Percentiles rank a stretch among this genome's conserved stretches.
Evolutionary conservation across 2,797 vertebrate genomes (phyloP).

Genomic region (Tokudaia tokunoshimensis): DNA sequence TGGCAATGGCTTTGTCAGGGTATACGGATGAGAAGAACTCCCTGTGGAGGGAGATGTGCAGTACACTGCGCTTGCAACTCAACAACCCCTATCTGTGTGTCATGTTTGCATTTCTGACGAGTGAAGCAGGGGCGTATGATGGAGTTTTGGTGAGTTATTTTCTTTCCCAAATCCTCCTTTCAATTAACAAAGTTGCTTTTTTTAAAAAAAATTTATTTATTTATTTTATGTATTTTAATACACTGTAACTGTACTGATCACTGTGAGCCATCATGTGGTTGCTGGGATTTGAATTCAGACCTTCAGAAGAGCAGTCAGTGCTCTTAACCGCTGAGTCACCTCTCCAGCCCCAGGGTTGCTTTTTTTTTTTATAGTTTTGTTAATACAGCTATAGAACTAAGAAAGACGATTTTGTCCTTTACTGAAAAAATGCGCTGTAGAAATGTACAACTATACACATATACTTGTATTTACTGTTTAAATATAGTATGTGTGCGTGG

Average conservation of each 20-base stretch:
- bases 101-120: conserved; percentile 99
- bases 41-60: conserved; percentile 99
- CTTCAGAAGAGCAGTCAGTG: too few relatives aligned
- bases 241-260: too few relatives aligned
- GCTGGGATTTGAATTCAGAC: too few relatives aligned
- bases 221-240: too few relatives aligned
- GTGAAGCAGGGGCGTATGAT: conserved; percentile 96
- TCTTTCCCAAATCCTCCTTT: conserved; percentile 7
- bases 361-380: conserved; percentile 65
- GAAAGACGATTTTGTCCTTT: conserved; percentile 6
- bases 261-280: too few relatives aligned
- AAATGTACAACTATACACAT: conserved; percentile 28
- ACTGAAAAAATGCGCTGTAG: conserved; percentile 36
- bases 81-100: conserved; percentile 97
- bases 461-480: not conserved
- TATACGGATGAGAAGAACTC: conserved; percentile 98
- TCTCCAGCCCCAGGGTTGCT: not conserved
- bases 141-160: conserved; percentile 94
- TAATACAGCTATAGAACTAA: not conserved
- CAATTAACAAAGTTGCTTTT: conserved; percentile 34
- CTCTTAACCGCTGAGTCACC: too few relatives aligned
- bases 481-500: not conserved
- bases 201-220: too few relatives aligned
- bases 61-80: conserved; percentile 95
- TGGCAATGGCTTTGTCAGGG: conserved; percentile 98